Evolutionary conservation across 2,888 invertebrate genomes (phyloP).

Genomic region (Phragmatobia fuliginosa): DNA sequence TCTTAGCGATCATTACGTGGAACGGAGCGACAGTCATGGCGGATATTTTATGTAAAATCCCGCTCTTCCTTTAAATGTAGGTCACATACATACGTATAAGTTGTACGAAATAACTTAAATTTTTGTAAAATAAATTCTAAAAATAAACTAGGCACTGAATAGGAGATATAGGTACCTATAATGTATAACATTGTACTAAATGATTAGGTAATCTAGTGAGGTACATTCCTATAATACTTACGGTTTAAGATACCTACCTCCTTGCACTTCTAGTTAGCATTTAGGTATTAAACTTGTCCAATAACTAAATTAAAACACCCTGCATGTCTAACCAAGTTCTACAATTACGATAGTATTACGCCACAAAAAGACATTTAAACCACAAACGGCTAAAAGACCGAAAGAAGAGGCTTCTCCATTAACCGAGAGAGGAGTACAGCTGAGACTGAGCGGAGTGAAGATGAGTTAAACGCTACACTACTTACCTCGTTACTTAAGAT

Average conservation of each 20-base stretch:
- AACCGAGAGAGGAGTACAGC: conserved; percentile 25
- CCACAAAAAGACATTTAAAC: conserved; percentile 40
- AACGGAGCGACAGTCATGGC: conserved; percentile 64
- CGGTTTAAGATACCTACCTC: no score
- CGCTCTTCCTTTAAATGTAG: conserved; percentile 30
- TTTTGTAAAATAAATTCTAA: no score
- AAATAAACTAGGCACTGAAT: no score
- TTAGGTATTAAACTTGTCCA: no score
- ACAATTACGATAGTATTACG: conserved; percentile 41
- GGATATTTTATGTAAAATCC: conserved; percentile 36
- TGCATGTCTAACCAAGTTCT: conserved; percentile 7
- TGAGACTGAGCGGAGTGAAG: conserved; percentile 25
- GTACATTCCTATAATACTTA: no score
- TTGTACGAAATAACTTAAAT: conserved; percentile 22
- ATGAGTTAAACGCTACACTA: conserved; percentile 27
- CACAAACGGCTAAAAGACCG: conserved; percentile 42
- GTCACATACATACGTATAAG: conserved; percentile 32
- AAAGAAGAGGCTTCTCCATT: conserved; percentile 51
- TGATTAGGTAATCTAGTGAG: no score
- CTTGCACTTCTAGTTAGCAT: neutral
- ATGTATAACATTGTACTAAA: no score
- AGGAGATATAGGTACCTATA: no score
- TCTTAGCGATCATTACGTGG: conserved; percentile 84
- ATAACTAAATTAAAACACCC: neutral
- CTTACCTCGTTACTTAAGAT: conserved; percentile 49